Base-by-base conservation (phyloP, 2,113 vertebrate genomes). In the Kryptolebias marmoratus region DNA sequence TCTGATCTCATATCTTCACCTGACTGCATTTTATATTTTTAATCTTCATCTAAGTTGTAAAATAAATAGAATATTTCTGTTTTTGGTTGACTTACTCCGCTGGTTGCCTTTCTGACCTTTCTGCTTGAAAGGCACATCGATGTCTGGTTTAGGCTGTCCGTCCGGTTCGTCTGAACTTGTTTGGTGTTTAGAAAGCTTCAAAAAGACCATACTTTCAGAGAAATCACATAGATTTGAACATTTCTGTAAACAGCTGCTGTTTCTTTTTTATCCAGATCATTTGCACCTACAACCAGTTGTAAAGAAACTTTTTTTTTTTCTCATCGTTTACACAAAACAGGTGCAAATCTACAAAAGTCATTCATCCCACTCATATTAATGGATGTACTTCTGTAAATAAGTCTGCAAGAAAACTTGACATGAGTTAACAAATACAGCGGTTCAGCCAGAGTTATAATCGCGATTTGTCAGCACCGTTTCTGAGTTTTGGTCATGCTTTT, bases 391-490 rank as follows among this genome's bases (percentile, higher is more conserved):
- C 12, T 48, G 47, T 14, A 48, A 5, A 42, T 42, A 5, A 42
- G 39, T 42, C 32, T 36, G 54, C 13, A 56, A 14, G 12, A 4
- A 11, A 14, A 42, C 18, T 12, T 9, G n/a, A 44, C 4, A 10
- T 16, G 4, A 59, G 53, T 31, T 27, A 75, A 71, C 39, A 22
- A 64, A 28, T 13, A 48, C 0, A 71, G 66, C 68, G 53, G 36
- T 55, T 45, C 49, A 10, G 7, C 30, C n/a, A 44, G 1, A 50
- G 31, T 59, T 4, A 42, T 39, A 32, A 0, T 8, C 5, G 10
- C 39, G 5, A 27, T 16, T 8, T 7, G 1, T 84, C 77, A 97
- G 80, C 94, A 96, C 57, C 57, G 80, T 83, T 96, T 97, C 31
- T 68, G 77, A 3, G 89, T 79, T 67, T 89, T 92, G 13, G 76